A percentile compares a stretch with the other conserved stretches of the same genome.
These are phyloP conservation scores for Laothoe populi DNA, from an alignment of 2,888 invertebrate genomes.

Conservation along the genomic window DNA sequence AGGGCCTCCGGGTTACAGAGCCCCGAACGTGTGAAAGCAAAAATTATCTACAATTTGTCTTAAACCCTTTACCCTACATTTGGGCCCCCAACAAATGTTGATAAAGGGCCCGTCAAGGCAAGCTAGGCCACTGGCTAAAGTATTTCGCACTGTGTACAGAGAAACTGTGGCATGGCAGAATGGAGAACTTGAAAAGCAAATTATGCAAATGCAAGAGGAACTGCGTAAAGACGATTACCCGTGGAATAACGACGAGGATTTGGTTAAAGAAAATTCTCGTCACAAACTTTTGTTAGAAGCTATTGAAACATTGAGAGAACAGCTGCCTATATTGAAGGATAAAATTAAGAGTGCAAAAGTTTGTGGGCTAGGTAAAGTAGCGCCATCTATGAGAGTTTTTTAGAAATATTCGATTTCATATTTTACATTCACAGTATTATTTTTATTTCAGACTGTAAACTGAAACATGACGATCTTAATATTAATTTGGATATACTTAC, in stretches of 20 bases:
- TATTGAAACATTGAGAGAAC: constrained; percentile 66
- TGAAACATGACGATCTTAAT: constrained; percentile 81
- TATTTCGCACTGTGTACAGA: constrained; percentile 45
- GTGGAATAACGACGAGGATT: constrained; percentile 73
- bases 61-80: no score
- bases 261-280: constrained; percentile 65
- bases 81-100: no score
- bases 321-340: constrained; percentile 71
- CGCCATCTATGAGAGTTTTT: constrained; percentile 1
- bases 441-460: constrained; percentile 73
- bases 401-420: background rate
- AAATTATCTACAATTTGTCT: no score
- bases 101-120: no score
- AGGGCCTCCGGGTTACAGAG: no score
- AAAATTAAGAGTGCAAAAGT: constrained; percentile 77
- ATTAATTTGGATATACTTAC: constrained; percentile 79
- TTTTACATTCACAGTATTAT: background rate
- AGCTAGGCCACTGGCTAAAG: no score
- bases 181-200: constrained; percentile 76
- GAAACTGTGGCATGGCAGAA: constrained; percentile 80
- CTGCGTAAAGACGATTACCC: constrained; percentile 68
- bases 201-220: constrained; percentile 73
- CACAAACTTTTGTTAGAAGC: constrained; percentile 73
- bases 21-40: no score
- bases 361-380: constrained; percentile 70